Conservation (phyloP, 2,888 invertebrate genomes). For the Iselma pallidipennis region DNA sequence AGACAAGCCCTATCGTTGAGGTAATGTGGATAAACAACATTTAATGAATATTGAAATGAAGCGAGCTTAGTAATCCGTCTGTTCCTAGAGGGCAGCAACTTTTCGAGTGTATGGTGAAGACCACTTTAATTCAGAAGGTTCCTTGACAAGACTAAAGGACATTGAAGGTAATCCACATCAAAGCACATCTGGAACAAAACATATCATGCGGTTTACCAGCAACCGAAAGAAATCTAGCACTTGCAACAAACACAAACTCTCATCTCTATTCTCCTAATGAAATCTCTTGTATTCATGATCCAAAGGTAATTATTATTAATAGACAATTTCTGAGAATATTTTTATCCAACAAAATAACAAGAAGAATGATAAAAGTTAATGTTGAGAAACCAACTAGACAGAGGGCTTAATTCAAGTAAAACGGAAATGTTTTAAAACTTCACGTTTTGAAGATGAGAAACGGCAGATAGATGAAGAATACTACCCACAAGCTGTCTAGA, state of each 20-base stretch:
- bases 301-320: too few relatives aligned
- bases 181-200: conserved; percentile 26
- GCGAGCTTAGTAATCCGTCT: conserved; percentile 5
- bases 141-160: conserved; percentile 19
- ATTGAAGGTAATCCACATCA: conserved; percentile 28
- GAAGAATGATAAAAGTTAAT: too few relatives aligned
- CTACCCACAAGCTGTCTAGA: too few relatives aligned
- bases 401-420: too few relatives aligned
- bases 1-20: not conserved
- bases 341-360: too few relatives aligned
- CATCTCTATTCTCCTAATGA: not conserved
- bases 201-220: conserved; percentile 21
- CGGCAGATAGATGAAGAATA: too few relatives aligned
- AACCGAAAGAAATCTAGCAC: not conserved
- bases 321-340: too few relatives aligned
- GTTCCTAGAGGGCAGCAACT: conserved; percentile 25
- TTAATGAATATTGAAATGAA: conserved; percentile 10
- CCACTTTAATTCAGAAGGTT: not conserved
- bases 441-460: too few relatives aligned
- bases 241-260: not conserved
- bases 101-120: not conserved
- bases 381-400: too few relatives aligned
- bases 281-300: not conserved
- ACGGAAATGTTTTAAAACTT: too few relatives aligned
- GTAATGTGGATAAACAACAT: conserved; percentile 5